phyloP scores from a whole-genome alignment of 1,140 invertebrate genomes.

The Zaprionus camerounensis region DNA sequence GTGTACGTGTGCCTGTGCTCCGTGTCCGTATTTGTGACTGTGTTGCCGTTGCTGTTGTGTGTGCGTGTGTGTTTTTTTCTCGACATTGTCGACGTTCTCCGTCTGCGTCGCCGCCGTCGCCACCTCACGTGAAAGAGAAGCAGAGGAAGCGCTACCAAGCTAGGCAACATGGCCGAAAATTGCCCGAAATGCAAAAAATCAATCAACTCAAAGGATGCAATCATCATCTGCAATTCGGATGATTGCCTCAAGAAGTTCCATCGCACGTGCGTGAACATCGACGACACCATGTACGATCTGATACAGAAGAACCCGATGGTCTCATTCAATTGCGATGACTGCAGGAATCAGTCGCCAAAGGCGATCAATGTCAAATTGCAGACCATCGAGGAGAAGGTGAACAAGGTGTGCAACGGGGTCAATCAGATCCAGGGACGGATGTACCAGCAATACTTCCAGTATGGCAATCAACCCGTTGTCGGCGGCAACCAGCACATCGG shows the following conservation, averaged over 20 bases:
- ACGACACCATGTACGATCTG: slow-evolving; percentile 75
- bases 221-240: slow-evolving; percentile 76
- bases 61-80: slow-evolving; percentile 54
- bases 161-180: slow-evolving; percentile 76
- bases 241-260: slow-evolving; percentile 81
- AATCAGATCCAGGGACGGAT: slow-evolving; percentile 83
- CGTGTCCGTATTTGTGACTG: slow-evolving; percentile 57
- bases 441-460: slow-evolving; percentile 83
- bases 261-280: slow-evolving; percentile 78
- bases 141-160: not conserved
- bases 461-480: slow-evolving; percentile 72
- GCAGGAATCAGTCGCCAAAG: slow-evolving; percentile 77
- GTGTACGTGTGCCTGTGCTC: slow-evolving; percentile 29
- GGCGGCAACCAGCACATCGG: slow-evolving; percentile 42
- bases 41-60: slow-evolving; percentile 20
- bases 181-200: slow-evolving; percentile 82
- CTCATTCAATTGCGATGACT: slow-evolving; percentile 81
- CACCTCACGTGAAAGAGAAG: slow-evolving; percentile 6
- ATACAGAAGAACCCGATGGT: slow-evolving; percentile 81
- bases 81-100: slow-evolving; percentile 52
- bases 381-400: slow-evolving; percentile 81
- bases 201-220: slow-evolving; percentile 77
- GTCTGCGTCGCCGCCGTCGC: slow-evolving; percentile 1
- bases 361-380: slow-evolving; percentile 70
- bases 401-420: slow-evolving; percentile 79